phyloP scores from a whole-genome alignment of 2,888 invertebrate genomes.

The Salticus scenicus region DNA sequence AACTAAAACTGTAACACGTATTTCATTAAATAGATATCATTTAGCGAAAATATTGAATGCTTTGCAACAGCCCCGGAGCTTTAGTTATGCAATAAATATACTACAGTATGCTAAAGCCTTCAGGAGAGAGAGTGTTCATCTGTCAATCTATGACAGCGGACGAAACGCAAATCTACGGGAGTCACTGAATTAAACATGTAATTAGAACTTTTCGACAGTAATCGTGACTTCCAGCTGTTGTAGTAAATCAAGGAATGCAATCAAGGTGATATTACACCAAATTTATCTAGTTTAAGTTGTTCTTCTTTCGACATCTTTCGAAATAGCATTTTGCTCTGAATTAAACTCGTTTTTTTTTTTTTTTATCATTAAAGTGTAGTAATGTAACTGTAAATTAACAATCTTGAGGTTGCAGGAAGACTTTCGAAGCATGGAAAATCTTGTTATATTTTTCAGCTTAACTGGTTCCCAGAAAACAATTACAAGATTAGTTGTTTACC shows the following conservation, averaged over 20 bases:
- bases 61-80: background rate
- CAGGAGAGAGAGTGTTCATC: conserved; percentile 4
- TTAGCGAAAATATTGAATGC: too few species aligned
- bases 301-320: background rate
- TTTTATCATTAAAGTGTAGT: too few species aligned
- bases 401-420: too few species aligned
- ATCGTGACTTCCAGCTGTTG: conserved; percentile 23
- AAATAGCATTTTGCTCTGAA: too few species aligned
- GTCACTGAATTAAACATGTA: conserved; percentile 47
- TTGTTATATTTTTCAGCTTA: too few species aligned
- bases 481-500: too few species aligned
- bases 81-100: background rate
- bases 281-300: background rate
- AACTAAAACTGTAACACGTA: too few species aligned
- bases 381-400: too few species aligned
- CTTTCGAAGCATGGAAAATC: too few species aligned
- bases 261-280: background rate
- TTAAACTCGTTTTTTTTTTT: too few species aligned
- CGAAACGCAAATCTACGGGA: conserved; percentile 22
- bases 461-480: too few species aligned
- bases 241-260: conserved; percentile 9
- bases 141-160: conserved; percentile 12
- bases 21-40: too few species aligned
- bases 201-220: conserved; percentile 47
- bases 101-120: background rate